Evolutionary conservation across 2,113 vertebrate species (phyloP).

Genomic region (Indicator maculatus): DNA sequence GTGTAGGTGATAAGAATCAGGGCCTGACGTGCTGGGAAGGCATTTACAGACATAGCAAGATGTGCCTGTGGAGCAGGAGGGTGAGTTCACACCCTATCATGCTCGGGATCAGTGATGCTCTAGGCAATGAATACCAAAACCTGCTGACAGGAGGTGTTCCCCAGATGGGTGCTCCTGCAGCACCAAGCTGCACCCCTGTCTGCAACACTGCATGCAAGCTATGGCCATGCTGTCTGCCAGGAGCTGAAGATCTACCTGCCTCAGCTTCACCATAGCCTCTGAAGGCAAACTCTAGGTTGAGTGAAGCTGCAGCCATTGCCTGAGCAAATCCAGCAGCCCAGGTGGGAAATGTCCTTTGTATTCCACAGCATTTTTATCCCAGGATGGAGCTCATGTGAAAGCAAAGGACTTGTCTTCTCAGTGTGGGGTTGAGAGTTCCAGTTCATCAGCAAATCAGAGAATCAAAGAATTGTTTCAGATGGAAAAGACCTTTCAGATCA

Average conservation of each 20-base stretch:
- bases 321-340: neutral
- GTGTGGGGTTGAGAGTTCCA: neutral
- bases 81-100: neutral
- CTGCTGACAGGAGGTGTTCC: neutral
- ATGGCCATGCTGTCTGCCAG: neutral
- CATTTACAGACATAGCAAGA: neutral
- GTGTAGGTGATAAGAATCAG: constrained; percentile 33
- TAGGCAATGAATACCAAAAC: neutral
- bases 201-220: fast-evolving
- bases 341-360: neutral
- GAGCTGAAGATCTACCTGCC: neutral
- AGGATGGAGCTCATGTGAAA: neutral
- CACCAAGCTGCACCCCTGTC: fast-evolving
- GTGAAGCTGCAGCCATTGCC: neutral
- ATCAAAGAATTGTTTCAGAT: too few species aligned
- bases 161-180: fast-evolving
- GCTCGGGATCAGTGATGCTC: neutral
- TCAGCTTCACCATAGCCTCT: neutral
- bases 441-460: neutral
- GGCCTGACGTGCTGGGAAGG: neutral
- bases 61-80: neutral
- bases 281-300: neutral
- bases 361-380: neutral
- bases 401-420: neutral
- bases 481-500: too few species aligned